phyloP scores from a whole-genome alignment of 2,888 invertebrate species.

The Tetheella fluctuosa region DNA sequence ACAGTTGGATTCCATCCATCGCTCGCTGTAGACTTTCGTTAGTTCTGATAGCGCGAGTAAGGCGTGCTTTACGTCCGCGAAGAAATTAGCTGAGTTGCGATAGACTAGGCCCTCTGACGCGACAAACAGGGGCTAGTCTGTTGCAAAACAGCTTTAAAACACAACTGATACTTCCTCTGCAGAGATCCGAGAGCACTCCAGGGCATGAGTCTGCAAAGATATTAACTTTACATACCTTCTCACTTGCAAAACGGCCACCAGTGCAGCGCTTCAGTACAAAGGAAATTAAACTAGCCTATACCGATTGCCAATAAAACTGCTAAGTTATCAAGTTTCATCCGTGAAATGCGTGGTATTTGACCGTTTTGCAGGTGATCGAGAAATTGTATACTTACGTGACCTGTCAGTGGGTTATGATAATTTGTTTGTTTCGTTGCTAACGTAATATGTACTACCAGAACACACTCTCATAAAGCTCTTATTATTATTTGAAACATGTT shows the following conservation, averaged over 20 bases:
- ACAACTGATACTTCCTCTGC: conserved; percentile 38
- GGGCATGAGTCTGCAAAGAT: conserved; percentile 44
- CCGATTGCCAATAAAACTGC: neutral
- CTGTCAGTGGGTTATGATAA: neutral
- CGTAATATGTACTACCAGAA: neutral
- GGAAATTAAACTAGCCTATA: neutral
- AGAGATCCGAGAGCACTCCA: conserved; percentile 38
- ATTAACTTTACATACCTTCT: conserved; percentile 32
- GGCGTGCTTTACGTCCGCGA: conserved; percentile 56
- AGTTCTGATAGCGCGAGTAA: conserved; percentile 49
- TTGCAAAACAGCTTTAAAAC: conserved; percentile 59
- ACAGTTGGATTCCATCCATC: conserved; percentile 81
- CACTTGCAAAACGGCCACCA: conserved; percentile 42
- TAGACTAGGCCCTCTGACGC: conserved; percentile 61
- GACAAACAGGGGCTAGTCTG: conserved; percentile 66
- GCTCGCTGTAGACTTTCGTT: conserved; percentile 69
- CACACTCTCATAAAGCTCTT: neutral
- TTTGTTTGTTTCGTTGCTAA: conserved; percentile 5
- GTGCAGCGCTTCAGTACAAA: conserved; percentile 12
- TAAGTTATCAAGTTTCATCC: neutral
- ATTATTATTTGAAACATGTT: neutral
- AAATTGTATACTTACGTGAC: conserved; percentile 44
- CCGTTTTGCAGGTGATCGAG: conserved; percentile 44
- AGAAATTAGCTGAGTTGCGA: conserved; percentile 61
- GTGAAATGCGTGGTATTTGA: conserved; percentile 23